Percentiles rank a stretch among this genome's conserved stretches.
phyloP scores from a whole-genome alignment of 2,113 vertebrate genomes.

The Ascaphus truei region DNA sequence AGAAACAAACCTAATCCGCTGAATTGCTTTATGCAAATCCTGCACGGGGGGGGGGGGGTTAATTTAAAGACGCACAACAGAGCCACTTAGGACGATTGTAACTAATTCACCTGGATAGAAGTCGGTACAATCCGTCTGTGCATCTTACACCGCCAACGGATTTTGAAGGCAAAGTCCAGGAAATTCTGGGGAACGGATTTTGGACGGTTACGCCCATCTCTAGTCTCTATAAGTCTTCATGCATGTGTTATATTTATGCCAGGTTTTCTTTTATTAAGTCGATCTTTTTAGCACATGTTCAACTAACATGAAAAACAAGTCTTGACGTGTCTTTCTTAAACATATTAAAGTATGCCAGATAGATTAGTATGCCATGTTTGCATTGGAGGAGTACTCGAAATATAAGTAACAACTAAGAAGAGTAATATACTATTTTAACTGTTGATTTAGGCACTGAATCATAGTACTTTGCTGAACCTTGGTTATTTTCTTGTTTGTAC shows the following conservation, averaged over 20 bases:
- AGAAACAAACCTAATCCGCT: no score
- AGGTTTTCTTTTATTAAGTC: neutral
- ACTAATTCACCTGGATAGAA: no score
- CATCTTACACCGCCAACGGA: no score
- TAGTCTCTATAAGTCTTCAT: neutral
- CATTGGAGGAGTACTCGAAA: conserved; percentile 30
- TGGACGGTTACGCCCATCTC: no score
- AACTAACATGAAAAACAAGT: conserved; percentile 30
- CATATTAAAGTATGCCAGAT: conserved; percentile 21
- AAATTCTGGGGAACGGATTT: no score
- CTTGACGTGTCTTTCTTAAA: conserved; percentile 15
- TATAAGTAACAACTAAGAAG: conserved; percentile 37
- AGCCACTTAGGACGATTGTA: no score
- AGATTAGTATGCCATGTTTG: conserved; percentile 35
- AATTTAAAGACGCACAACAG: no score
- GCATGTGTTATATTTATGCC: neutral
- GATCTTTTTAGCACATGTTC: conserved; percentile 16
- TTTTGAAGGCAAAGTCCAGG: no score
- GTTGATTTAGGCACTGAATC: conserved; percentile 38
- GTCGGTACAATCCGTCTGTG: no score
- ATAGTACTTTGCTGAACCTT: conserved; percentile 39
- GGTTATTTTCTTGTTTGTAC: conserved; percentile 37
- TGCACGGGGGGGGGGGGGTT: no score
- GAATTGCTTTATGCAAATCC: no score
- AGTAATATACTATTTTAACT: conserved; percentile 14